phyloP scores from a whole-genome alignment of 1,140 invertebrate genomes.

The Plodia interpunctella region DNA sequence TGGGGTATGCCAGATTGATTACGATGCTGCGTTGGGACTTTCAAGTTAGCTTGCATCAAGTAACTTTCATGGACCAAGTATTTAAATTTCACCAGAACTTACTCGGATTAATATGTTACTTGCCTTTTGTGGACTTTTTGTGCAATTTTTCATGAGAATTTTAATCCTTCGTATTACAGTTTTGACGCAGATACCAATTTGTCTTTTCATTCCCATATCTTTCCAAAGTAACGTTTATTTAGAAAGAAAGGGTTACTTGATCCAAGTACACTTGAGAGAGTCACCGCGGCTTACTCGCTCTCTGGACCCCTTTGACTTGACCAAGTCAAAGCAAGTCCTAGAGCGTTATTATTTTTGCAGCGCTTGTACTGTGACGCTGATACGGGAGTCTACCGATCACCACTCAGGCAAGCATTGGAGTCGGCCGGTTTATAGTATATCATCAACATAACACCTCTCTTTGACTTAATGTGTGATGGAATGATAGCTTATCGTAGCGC shows the following conservation, averaged over 20 bases:
- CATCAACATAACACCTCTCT: constrained; percentile 70
- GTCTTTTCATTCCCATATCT: background rate
- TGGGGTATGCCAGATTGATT: constrained; percentile 81
- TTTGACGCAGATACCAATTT: background rate
- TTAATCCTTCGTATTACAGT: background rate
- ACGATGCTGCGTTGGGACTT: constrained; percentile 21
- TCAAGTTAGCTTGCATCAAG: background rate
- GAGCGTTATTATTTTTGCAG: constrained; percentile 81
- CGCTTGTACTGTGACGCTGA: constrained; percentile 84
- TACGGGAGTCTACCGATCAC: constrained; percentile 83
- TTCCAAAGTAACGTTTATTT: background rate
- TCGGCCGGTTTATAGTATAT: constrained; percentile 74
- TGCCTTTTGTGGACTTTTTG: too few relatives aligned
- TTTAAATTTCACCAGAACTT: too few relatives aligned
- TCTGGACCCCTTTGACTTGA: constrained; percentile 54
- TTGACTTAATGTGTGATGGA: constrained; percentile 70
- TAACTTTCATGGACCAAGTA: background rate
- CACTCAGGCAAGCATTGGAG: constrained; percentile 85
- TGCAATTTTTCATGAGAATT: too few relatives aligned
- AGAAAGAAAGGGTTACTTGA: background rate
- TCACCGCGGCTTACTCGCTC: constrained; percentile 26
- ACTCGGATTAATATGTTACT: too few relatives aligned
- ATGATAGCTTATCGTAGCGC: constrained; percentile 68
- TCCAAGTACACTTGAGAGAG: background rate
- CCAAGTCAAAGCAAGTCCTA: constrained; percentile 63